A percentile compares a stretch with the other conserved stretches of the same genome.
Conservation (phyloP, 2,888 invertebrate genomes). For the Leptinotarsa peninsularis region DNA sequence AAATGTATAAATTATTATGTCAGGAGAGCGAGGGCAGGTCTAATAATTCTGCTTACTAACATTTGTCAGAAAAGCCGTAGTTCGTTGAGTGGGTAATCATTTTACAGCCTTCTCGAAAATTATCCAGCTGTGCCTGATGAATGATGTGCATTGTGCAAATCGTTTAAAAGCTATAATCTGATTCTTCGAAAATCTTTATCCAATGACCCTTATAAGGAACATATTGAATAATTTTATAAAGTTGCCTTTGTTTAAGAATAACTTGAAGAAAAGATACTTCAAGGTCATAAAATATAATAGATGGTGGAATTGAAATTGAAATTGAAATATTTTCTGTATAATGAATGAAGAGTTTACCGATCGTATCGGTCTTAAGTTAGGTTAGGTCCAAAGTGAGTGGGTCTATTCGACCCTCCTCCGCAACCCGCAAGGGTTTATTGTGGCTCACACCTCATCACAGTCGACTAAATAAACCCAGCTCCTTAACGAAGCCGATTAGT, state of each 20-base stretch:
- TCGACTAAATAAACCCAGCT: too few species aligned
- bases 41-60: slow-evolving; percentile 17
- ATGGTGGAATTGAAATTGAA: too few species aligned
- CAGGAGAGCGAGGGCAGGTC: slow-evolving; percentile 12
- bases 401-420: too few species aligned
- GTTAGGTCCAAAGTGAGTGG: too few species aligned
- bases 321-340: not conserved
- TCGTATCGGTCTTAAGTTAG: too few species aligned
- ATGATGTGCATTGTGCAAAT: slow-evolving; percentile 7
- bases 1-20: slow-evolving; percentile 10
- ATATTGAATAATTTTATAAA: not conserved
- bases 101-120: slow-evolving; percentile 6
- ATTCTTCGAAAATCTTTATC: not conserved
- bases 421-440: too few species aligned
- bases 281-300: too few species aligned
- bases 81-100: not conserved
- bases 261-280: not conserved
- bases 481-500: too few species aligned
- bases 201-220: not conserved
- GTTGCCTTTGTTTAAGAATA: not conserved
- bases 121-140: slow-evolving; percentile 9
- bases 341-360: too few species aligned
- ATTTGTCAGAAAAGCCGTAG: slow-evolving; percentile 14
- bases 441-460: too few species aligned
- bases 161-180: not conserved